Evolutionary conservation across 2,113 vertebrate species (phyloP).

Genomic region (Dipodomys stephensi): DNA sequence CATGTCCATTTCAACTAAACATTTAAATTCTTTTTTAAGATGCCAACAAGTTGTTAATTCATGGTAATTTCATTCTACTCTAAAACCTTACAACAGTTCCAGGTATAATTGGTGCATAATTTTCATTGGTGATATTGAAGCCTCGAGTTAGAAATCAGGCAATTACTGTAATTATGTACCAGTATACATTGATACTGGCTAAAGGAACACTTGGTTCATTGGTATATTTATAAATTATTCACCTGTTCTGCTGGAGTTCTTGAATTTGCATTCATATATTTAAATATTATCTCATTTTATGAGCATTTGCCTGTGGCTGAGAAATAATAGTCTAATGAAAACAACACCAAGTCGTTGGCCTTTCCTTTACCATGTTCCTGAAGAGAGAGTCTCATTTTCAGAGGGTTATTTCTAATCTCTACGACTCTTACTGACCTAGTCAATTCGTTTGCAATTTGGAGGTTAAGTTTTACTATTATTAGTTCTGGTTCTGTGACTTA

Average conservation of each 20-base stretch:
- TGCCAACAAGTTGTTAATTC: conserved; percentile 72
- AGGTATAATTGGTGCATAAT: conserved; percentile 56
- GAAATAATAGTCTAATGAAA: conserved; percentile 76
- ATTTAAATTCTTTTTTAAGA: conserved; percentile 70
- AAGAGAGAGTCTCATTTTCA: conserved; percentile 61
- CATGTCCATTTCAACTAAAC: conserved; percentile 65
- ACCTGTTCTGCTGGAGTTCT: conserved; percentile 64
- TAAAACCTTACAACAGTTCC: conserved; percentile 58
- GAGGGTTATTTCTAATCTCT: conserved; percentile 52
- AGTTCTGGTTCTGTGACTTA: neutral
- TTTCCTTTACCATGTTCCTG: conserved; percentile 63
- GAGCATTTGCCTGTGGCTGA: conserved; percentile 65
- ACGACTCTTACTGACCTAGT: conserved; percentile 52
- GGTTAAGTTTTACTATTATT: neutral
- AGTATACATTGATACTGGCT: neutral
- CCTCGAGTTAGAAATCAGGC: conserved; percentile 64
- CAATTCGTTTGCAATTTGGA: conserved; percentile 57
- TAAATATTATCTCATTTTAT: conserved; percentile 71
- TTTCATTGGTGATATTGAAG: conserved; percentile 64
- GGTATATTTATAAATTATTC: conserved; percentile 78
- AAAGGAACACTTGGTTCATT: conserved; percentile 50
- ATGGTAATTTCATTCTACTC: conserved; percentile 66
- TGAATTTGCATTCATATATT: conserved; percentile 77
- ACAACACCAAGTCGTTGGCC: conserved; percentile 57
- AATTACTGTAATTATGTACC: conserved; percentile 73